Conservation (phyloP, 2,113 vertebrate genomes). For the Egretta garzetta region DNA sequence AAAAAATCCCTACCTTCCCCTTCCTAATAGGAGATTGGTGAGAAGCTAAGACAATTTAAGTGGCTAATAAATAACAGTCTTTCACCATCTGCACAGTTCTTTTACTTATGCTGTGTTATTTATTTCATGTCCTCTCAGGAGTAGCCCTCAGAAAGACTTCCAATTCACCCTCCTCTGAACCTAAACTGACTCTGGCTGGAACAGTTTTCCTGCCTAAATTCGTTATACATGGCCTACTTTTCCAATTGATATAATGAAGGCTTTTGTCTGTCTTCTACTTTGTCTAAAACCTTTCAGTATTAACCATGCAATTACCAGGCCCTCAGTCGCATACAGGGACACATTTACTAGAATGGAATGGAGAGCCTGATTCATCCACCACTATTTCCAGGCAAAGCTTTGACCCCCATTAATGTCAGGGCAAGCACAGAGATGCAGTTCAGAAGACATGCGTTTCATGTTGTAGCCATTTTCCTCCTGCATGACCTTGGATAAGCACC, state of each 20-base stretch:
- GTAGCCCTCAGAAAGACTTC: background rate
- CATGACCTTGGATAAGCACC: background rate
- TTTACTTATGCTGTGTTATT: background rate
- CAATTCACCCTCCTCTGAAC: conserved; percentile 38
- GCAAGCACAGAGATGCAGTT: background rate
- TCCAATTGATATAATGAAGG: conserved; percentile 47
- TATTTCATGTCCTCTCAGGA: conserved; percentile 31
- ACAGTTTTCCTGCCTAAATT: conserved; percentile 56
- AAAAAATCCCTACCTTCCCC: background rate
- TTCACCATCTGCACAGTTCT: conserved; percentile 10
- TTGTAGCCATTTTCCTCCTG: background rate
- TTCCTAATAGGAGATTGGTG: background rate
- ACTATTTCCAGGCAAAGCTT: background rate
- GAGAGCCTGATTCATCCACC: background rate
- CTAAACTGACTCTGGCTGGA: conserved; percentile 23
- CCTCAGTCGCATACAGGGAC: background rate
- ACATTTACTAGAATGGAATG: background rate
- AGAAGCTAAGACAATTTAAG: background rate
- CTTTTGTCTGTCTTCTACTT: background rate
- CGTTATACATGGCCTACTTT: conserved; percentile 44
- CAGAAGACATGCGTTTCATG: accelerated
- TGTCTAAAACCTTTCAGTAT: background rate
- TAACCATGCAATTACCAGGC: background rate
- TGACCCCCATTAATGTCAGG: background rate
- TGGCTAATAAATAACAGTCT: conserved; percentile 30